Evolutionary conservation across 2,113 vertebrate genomes (phyloP), one percentile per base, ranked within the genome.

Genomic region (Neogale vison): DNA sequence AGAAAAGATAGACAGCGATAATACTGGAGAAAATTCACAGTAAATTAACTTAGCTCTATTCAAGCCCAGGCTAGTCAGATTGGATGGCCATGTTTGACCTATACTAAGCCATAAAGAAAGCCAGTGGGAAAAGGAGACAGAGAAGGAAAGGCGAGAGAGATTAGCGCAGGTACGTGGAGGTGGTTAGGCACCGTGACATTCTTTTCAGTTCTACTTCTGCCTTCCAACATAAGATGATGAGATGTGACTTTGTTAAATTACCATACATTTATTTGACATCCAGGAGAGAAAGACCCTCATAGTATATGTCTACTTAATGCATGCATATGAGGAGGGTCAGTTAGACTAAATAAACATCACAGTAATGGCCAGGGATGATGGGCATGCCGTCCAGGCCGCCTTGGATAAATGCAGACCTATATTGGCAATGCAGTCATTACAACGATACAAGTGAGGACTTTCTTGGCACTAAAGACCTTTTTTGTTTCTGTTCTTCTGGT

Each of bases 211-310:
- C 95, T 94, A 26, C 36, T 96, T 93, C 98, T 97, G 69, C 96
- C 95, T 97, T 97, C 97, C 98, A 97, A 88, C n/a, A 93, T 97
- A 7, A 34, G 95, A 98, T 86, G 61, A 96, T 97, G 97, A 97
- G 95, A 86, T 8, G 79, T 36, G 65, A 83, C 94, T 98, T 98
- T 84, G 71, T 97, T 94, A 97, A 94, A 97, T 97, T 97, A 91
- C 80, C 76, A 18, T 93, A 45, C 47, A 63, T 94, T 98, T 97
- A 88, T 96, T 82, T 97, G 96, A 97, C 98, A 97, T 72, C 61
- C 87, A 96, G 52, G 98, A 47, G 96, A 97, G 97, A 93, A 88
- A 67, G 84, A 74, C 96, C 71, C 96, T 96, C 3, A 84, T 88
- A 31, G 86, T 96, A 94, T 84, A 34, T 95, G 86, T 95, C 97